Conservation (phyloP, 2,888 invertebrate genomes). For the Marronus borbonicus region DNA sequence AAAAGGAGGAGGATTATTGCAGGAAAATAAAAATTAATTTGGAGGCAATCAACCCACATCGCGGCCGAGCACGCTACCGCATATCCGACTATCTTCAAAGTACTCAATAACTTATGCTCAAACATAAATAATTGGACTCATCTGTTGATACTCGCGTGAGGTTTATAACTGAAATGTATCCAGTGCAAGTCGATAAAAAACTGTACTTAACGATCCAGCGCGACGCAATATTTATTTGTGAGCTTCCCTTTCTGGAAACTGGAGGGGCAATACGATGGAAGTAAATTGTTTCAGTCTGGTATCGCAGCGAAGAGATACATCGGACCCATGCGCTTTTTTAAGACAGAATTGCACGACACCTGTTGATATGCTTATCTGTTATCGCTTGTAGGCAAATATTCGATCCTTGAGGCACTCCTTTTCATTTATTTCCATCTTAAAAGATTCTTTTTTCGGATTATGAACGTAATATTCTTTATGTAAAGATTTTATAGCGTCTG, state of each 20-base stretch:
- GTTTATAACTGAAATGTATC: constrained; percentile 43
- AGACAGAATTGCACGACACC: background rate
- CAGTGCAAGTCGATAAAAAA: constrained; percentile 44
- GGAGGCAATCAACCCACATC: background rate
- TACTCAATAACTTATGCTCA: constrained; percentile 39
- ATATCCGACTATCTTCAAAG: constrained; percentile 22
- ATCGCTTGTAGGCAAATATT: background rate
- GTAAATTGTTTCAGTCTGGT: constrained; percentile 11
- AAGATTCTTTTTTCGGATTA: background rate
- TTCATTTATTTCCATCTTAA: background rate
- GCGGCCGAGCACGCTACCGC: background rate
- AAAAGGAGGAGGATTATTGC: background rate
- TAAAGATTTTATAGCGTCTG: no score
- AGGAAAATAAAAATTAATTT: constrained; percentile 29
- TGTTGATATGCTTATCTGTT: constrained; percentile 8
- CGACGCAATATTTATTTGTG: constrained; percentile 43
- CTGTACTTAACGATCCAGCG: constrained; percentile 39
- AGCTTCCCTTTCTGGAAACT: constrained; percentile 16
- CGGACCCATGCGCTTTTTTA: background rate
- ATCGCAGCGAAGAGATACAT: background rate
- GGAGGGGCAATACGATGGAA: constrained; percentile 8
- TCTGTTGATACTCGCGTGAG: constrained; percentile 45
- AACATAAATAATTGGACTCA: constrained; percentile 43
- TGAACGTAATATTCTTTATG: no score
- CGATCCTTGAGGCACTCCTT: background rate